Base-by-base conservation (phyloP, 2,113 vertebrate species). In the Picathartes gymnocephalus region DNA sequence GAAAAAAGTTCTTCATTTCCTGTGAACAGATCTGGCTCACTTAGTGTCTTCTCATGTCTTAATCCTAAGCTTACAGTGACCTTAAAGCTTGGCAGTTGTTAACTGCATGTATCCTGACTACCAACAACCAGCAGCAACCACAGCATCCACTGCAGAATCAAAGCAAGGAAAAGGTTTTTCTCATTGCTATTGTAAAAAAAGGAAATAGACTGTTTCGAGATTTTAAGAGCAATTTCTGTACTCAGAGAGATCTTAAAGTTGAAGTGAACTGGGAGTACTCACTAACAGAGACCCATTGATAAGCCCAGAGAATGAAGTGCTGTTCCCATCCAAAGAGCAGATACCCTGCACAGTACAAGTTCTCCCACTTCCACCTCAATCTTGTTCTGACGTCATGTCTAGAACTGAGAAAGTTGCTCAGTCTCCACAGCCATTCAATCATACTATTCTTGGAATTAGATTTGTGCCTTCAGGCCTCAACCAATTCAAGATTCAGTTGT, bases 341-440 rank as follows among this genome's bases (percentile, higher is more conserved):
- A 96, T 90, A 93, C 79, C 44, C 72, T 68, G 82, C 44, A 2
- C 92, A 83, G 58, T 30, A 66, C 58, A 70, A 95, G 79, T 51
- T 83, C 79, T 92, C 69, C 71, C 64, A 40, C 64, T 95, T 91
- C 62, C 93, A 96, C 93, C 94, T 96, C 92, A 70, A 6, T 90
- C 93, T 71, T 16, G 15, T 40, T 95, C 95, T 95, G 92, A 94
- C 44, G 10, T 96, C 94, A 88, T 66, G 94, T 96, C 94, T 97
- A 94, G 94, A 76, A 68, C 92, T 64, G 86, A 91, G 93, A 93
- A 88, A 78, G 85, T 88, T 92, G 74, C 90, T 88, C 42, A 58
- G 90, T 88, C 71, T 96, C 85, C 81, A 88, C 1, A 3, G 87
- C 90, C 93, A 64, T 78, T 95, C 84, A 95, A 66, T 95, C 93